Percentiles rank a stretch among this genome's conserved stretches.
Conservation (phyloP, 2,797 vertebrate genomes). For the Lacerta bilineata region DNA sequence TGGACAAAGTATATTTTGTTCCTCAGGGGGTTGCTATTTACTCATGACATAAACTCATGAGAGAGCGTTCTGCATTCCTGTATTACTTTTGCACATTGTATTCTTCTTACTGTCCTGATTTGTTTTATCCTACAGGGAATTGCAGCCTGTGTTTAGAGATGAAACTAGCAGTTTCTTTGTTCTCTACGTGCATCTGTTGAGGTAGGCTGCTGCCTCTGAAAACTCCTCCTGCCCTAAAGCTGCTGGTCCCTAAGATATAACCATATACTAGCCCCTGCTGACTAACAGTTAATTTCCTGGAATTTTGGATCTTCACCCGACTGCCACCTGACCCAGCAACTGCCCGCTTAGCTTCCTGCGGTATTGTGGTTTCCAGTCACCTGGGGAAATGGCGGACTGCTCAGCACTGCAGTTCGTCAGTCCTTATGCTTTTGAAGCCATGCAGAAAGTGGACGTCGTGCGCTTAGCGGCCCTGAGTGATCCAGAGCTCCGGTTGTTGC, state of each 20-base stretch:
- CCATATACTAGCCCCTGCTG: not conserved
- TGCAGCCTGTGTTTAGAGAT: not conserved
- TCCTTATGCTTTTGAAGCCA: conserved; percentile 95
- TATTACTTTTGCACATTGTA: no score
- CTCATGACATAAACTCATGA: not conserved
- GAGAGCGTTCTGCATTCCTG: no score
- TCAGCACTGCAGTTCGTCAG: conserved; percentile 93
- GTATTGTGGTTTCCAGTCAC: conserved; percentile 19
- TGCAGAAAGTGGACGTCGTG: conserved; percentile 97
- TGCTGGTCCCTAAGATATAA: no score
- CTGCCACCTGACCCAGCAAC: no score
- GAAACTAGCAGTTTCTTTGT: not conserved
- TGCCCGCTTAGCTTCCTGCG: not conserved
- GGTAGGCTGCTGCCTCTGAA: not conserved
- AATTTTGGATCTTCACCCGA: not conserved
- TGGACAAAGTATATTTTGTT: not conserved
- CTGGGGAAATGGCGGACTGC: conserved; percentile 86
- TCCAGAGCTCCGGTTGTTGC: conserved; percentile 91
- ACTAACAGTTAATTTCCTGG: not conserved
- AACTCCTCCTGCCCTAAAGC: not conserved
- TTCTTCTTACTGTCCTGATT: no score
- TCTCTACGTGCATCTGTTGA: not conserved
- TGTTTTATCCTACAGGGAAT: not conserved
- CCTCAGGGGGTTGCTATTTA: no score
- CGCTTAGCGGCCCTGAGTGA: conserved; percentile 93